These are phyloP conservation scores for Coregonus suidteri DNA, from an alignment of 2,797 vertebrate genomes.

Conservation along the genomic window DNA sequence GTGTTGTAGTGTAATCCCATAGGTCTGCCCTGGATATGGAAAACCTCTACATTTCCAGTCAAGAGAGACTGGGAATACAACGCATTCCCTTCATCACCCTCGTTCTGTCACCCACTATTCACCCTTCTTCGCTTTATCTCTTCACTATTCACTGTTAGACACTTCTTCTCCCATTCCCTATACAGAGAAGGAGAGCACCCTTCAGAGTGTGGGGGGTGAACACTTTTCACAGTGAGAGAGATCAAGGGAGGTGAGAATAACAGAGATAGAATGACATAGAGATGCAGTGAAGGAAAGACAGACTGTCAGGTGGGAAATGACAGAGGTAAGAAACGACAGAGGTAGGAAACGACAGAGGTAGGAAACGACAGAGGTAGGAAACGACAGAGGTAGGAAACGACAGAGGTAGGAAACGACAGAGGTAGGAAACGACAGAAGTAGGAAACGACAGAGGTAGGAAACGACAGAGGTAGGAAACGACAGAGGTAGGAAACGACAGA, in stretches of 20 bases:
- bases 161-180: constrained; percentile 26
- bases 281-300: background rate
- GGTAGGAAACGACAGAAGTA: too few species aligned
- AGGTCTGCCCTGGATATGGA: constrained; percentile 23
- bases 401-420: too few species aligned
- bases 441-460: too few species aligned
- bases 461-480: too few species aligned
- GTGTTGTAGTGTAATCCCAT: background rate
- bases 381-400: too few species aligned
- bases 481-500: too few species aligned
- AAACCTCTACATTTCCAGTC: constrained; percentile 2
- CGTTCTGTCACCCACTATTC: background rate
- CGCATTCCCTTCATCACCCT: constrained; percentile 28
- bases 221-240: background rate
- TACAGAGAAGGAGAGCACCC: constrained; percentile 7
- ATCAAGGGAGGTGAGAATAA: background rate
- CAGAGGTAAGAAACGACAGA: background rate
- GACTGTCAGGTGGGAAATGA: too few species aligned
- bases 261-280: too few species aligned
- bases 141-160: constrained; percentile 16
- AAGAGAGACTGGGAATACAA: constrained; percentile 13
- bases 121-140: constrained; percentile 21
- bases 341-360: too few species aligned
- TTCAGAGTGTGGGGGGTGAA: background rate
- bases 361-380: too few species aligned